Conservation (phyloP, 2,888 invertebrate genomes). For the Flexamia atlantica region DNA sequence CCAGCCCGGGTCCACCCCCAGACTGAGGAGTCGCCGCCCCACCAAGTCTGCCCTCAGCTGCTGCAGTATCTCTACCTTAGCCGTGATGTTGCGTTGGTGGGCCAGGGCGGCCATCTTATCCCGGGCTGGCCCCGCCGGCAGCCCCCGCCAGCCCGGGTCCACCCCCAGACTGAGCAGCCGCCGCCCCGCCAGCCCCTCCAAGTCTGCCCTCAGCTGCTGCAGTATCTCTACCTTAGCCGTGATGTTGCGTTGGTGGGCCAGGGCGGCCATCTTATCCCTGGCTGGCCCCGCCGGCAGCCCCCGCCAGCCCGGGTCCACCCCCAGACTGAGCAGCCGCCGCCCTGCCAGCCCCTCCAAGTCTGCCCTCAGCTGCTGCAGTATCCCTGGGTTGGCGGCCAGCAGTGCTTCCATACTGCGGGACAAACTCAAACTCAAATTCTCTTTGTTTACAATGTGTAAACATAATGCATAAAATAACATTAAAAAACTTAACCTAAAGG, state of each 20-base stretch:
- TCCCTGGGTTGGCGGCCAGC: slow-evolving; percentile 56
- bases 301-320: slow-evolving; percentile 81
- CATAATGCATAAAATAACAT: too few species aligned
- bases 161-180: slow-evolving; percentile 80
- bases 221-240: slow-evolving; percentile 77
- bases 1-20: slow-evolving; percentile 83
- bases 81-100: slow-evolving; percentile 78
- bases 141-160: slow-evolving; percentile 80
- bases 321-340: slow-evolving; percentile 77
- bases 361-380: slow-evolving; percentile 64
- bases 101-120: slow-evolving; percentile 79
- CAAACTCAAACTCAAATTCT: too few species aligned
- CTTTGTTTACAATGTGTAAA: too few species aligned
- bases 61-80: slow-evolving; percentile 76
- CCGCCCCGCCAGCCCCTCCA: slow-evolving; percentile 61
- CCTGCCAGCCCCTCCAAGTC: slow-evolving; percentile 64
- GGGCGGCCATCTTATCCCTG: slow-evolving; percentile 78
- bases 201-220: slow-evolving; percentile 61
- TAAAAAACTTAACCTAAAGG: too few species aligned
- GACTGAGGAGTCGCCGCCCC: slow-evolving; percentile 75
- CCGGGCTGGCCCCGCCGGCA: slow-evolving; percentile 78
- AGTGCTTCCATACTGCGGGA: slow-evolving; percentile 47
- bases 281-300: slow-evolving; percentile 78
- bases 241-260: slow-evolving; percentile 79
- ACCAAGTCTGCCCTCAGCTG: slow-evolving; percentile 64